Evolutionary conservation across 2,113 vertebrate species (phyloP), one percentile per base, ranked within the genome.

Genomic region (Mobula hypostoma): DNA sequence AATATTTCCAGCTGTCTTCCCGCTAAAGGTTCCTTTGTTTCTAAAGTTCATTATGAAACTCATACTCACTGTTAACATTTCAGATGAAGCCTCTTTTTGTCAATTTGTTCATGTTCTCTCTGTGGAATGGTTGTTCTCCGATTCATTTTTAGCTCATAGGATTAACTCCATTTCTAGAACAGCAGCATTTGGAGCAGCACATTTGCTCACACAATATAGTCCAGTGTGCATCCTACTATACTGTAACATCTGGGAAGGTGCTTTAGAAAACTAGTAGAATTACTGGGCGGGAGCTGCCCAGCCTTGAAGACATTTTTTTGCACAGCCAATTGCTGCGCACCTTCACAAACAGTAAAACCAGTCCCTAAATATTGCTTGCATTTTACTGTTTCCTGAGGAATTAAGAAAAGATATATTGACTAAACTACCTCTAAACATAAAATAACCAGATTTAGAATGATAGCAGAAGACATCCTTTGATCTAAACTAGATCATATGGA

Each of bases 281-380:
- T 90, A 68, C 85, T 32, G 85, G 85, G 85, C 66, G 85, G 85
- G 85, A 90, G 85, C 85, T 66, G 61, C 85, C 58, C 61, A 90
- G 85, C 85, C 85, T 90, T 90, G 85, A 66, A 68, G 85, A 90
- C 85, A 90, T 90, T 90, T 68, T 90, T 68, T 90, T 90, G 85
- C 85, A 90, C 85, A 90, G 85, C 85, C 85, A 90, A 90, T 90
- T 90, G 29, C 85, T 90, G 85, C 85, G 14, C 32, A 90, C 61
- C 85, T 90, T 36, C 85, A 90, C n/a, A 90, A 66, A 66, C n/a
- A 90, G 85, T n/a, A 90, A 85, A 90, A 68, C 85, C 61, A 90
- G 32, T 66, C 85, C 61, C 85, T 66, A n/a, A 66, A 90, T n/a
- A 15, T 90, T n/a, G 61, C 12, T 90, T 66, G 85, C 85, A 90